A percentile compares a stretch with the other conserved stretches of the same genome.
Evolutionary conservation across 2,888 invertebrate species (phyloP).

Genomic region (Cordilura impudica): DNA sequence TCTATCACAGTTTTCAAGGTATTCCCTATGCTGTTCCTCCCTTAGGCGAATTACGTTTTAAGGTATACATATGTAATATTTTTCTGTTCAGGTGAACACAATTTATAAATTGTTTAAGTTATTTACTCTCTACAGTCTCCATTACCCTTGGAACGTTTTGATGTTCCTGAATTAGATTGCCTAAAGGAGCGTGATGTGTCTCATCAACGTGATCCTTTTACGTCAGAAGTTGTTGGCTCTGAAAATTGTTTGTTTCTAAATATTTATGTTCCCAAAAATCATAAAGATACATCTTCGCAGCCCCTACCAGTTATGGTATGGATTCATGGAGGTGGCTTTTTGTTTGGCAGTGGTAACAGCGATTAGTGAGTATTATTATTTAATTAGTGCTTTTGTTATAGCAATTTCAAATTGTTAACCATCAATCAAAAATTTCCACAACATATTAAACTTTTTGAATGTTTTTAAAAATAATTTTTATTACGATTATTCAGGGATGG

Average conservation of each 20-base stretch:
- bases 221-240: slow-evolving; percentile 68
- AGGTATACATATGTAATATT: slow-evolving; percentile 68
- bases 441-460: no score
- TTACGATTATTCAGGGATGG: no score
- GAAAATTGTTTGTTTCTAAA: slow-evolving; percentile 76
- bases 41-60: slow-evolving; percentile 76
- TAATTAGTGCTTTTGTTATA: no score
- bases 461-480: no score
- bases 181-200: slow-evolving; percentile 71
- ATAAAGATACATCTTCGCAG: slow-evolving; percentile 43
- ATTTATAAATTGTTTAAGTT: not conserved
- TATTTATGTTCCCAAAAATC: slow-evolving; percentile 73
- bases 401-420: no score
- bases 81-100: not conserved
- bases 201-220: slow-evolving; percentile 72
- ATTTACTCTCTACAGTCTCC: slow-evolving; percentile 70
- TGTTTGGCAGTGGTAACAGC: slow-evolving; percentile 72
- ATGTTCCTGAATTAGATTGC: slow-evolving; percentile 72
- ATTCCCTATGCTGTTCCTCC: slow-evolving; percentile 82
- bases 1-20: slow-evolving; percentile 79
- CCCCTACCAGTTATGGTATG: slow-evolving; percentile 76
- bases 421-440: no score
- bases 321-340: slow-evolving; percentile 76
- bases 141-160: slow-evolving; percentile 70
- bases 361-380: slow-evolving; percentile 72